Evolutionary conservation across 2,888 invertebrate genomes (phyloP), one percentile per base, ranked within the genome.

Genomic region (Callinectes sapidus): DNA sequence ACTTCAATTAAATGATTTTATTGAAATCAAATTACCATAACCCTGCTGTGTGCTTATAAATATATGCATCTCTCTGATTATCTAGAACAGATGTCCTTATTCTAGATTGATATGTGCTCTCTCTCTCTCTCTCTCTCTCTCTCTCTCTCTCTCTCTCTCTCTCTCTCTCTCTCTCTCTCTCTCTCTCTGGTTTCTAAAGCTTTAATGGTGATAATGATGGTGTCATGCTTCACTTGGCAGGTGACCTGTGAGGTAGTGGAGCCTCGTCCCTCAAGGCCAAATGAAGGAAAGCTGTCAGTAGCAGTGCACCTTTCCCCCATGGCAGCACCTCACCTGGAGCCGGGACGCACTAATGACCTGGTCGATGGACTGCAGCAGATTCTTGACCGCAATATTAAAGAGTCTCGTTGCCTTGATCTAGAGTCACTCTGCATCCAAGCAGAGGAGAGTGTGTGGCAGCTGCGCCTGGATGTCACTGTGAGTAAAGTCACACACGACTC

Each of bases 391-490:
- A 94, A 94, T 86, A 94, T 94, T 71, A 94, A 93, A 95, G 98
- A 98, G 95, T 99, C 98, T 0, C 97, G 97, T 95, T 98, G 98
- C 95, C 96, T 99, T 87, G 99, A 99, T 96, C 96, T 99, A 92
- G 99, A 99, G 96, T 98, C 99, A 0, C 96, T 99, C n/a, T 99
- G 99, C 96, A 98, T 99, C 95, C 97, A 98, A 95, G 97, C 98
- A 88, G 98, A 98, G 95, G 98, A 98, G 96, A 98, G 98, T 96
- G 98, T 98, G 95, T 98, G 98, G 98, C 97, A 97, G 92, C 96
- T 99, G 35, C 96, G 98, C 95, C 97, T 99, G 0, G 99, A 99
- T 95, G 96, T 99, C 86, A 94, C 94, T 48, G 94, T 94, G 87
- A 93, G 94, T 89, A 18, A n/a, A 16, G 32, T 81, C 61, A 61